Percentiles rank a stretch among this genome's conserved stretches.
phyloP scores from a whole-genome alignment of 1,140 invertebrate species.

The Arion vulgaris region DNA sequence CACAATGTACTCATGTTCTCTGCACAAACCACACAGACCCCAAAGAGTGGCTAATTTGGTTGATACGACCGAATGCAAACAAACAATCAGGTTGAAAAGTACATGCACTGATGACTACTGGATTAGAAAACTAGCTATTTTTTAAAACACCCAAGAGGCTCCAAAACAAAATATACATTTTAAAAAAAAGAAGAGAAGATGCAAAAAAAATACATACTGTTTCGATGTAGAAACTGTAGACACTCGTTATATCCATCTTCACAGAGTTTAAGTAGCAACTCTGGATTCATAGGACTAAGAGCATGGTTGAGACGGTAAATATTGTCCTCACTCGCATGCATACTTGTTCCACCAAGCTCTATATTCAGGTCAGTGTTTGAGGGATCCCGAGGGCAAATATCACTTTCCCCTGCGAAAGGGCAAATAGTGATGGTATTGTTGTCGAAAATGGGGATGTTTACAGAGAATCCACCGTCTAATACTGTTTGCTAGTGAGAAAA shows the following conservation, averaged over 20 bases:
- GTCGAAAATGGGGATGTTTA: slow-evolving; percentile 35
- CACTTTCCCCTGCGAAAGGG: slow-evolving; percentile 31
- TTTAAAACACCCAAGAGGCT: too few relatives aligned
- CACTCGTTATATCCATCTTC: slow-evolving; percentile 37
- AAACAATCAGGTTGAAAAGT: too few relatives aligned
- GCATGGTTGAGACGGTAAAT: slow-evolving; percentile 36
- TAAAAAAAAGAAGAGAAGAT: too few relatives aligned
- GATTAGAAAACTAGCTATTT: too few relatives aligned
- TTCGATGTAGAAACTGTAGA: slow-evolving; percentile 16
- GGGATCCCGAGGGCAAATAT: slow-evolving; percentile 32
- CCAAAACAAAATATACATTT: too few relatives aligned
- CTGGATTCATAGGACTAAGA: slow-evolving; percentile 31
- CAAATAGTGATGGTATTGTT: slow-evolving; percentile 31
- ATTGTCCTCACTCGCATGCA: slow-evolving; percentile 36
- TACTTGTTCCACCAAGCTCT: slow-evolving; percentile 23
- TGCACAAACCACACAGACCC: too few relatives aligned
- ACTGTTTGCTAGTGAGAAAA: slow-evolving; percentile 10
- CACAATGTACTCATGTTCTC: too few relatives aligned
- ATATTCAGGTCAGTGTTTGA: slow-evolving; percentile 21
- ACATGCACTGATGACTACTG: too few relatives aligned
- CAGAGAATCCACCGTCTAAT: slow-evolving; percentile 35
- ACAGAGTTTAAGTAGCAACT: slow-evolving; percentile 28
- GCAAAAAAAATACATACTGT: slow-evolving; percentile 13
- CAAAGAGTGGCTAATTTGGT: too few relatives aligned
- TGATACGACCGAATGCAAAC: too few relatives aligned